Base-by-base conservation (phyloP, 2,113 vertebrate genomes). In the Butorides virescens region DNA sequence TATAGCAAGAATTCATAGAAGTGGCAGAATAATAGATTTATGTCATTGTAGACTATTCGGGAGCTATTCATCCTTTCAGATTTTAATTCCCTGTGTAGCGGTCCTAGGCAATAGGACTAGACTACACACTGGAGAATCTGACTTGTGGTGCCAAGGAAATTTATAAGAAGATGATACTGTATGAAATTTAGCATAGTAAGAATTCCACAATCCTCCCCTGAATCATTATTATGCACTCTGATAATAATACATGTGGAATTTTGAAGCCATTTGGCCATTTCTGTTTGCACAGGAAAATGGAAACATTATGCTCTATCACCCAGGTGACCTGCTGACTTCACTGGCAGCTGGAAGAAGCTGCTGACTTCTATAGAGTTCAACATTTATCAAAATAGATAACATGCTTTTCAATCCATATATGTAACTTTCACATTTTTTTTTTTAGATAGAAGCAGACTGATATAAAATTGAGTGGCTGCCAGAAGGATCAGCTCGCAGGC, bases 131-230 rank as follows among this genome's bases (percentile, higher is more conserved):
- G 95, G 66, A 93, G 97, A 95, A 88, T 71, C 53, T 62, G 76
- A 89, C 47, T 56, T 49, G 27, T 67, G 9, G 32, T 79, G 77
- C 58, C 85, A 95, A 83, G 47, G 73, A 58, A 55, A 44, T 82
- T 73, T 75, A 20, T 94, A 39, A 50, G 74, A 39, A 53, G 74
- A 84, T 39, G 68, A 56, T 53, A 47, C 13, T 16, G 11, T 66
- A 79, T 82, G 67, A 84, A 90, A 94, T 91, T 96, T 85, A 95
- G 42, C 36, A 53, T n/a, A 78, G 37, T 71, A 84, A 56, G 73
- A 73, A 87, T 96, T 89, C 91, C 76, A 88, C 30, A 63, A 3
- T 91, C 66, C 67, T 91, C 72, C 6, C 25, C 27, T 61, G 72
- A 86, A 90, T 76, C 3, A 37, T 68, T 73, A 67, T 74, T 47